A percentile compares a stretch with the other conserved stretches of the same genome.
phyloP scores from a whole-genome alignment of 2,797 vertebrate genomes.

The Syndactyla subalaris region DNA sequence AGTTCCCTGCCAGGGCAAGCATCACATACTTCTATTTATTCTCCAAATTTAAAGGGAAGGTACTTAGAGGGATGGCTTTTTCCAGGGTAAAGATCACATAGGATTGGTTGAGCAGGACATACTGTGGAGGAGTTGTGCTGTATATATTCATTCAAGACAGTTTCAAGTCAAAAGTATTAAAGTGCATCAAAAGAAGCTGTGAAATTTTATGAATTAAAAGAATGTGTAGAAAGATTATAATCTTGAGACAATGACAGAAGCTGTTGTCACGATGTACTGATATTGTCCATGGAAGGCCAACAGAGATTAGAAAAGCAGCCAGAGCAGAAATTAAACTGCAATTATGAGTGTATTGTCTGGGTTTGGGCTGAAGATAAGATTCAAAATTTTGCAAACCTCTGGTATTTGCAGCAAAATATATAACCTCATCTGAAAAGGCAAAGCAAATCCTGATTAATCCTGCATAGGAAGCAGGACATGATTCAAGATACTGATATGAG shows the following conservation, averaged over 20 bases:
- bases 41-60: background rate
- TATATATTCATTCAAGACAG: background rate
- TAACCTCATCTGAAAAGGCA: background rate
- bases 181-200: background rate
- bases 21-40: background rate
- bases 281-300: background rate
- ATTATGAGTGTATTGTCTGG: background rate
- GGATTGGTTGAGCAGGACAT: background rate
- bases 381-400: background rate
- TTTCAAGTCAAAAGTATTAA: background rate
- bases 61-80: background rate
- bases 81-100: background rate
- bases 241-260: background rate
- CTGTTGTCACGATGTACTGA: background rate
- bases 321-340: background rate
- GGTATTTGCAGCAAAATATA: background rate
- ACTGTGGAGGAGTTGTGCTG: background rate
- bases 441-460: background rate
- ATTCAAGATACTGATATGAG: background rate
- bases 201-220: background rate
- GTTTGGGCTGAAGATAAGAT: background rate
- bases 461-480: accelerated
- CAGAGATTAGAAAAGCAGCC: background rate
- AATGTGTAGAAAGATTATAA: background rate
- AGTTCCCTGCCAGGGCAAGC: background rate